phyloP scores from a whole-genome alignment of 2,797 vertebrate species.

The Galago senegalensis region DNA sequence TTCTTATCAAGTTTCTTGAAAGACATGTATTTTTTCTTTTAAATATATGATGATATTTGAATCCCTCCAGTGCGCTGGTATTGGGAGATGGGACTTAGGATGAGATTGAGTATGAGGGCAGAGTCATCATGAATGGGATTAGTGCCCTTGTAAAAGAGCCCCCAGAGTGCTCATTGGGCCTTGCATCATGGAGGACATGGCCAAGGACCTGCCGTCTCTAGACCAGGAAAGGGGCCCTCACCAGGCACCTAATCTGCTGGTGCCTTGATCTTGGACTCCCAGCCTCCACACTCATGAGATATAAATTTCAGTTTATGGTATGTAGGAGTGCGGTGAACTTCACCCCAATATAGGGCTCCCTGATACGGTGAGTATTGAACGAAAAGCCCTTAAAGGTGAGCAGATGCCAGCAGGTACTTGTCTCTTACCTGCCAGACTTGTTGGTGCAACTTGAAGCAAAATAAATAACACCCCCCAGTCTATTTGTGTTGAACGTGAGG shows the following conservation, averaged over 20 bases:
- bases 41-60: too few species aligned
- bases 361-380: neutral
- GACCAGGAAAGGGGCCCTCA: neutral
- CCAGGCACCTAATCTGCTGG: neutral
- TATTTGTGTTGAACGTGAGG: too few species aligned
- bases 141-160: neutral
- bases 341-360: neutral
- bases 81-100: neutral
- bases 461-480: too few species aligned
- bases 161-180: neutral
- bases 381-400: neutral
- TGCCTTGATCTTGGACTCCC: neutral
- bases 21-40: too few species aligned
- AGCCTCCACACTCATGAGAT: neutral
- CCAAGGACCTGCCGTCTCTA: neutral
- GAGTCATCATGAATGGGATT: too few species aligned
- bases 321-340: neutral
- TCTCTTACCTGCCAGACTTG: neutral
- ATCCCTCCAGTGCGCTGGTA: neutral
- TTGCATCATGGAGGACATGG: neutral
- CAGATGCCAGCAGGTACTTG: neutral
- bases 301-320: fast-evolving
- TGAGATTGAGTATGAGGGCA: neutral
- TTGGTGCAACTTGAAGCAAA: too few species aligned
- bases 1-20: too few species aligned